phyloP scores from a whole-genome alignment of 2,888 invertebrate species.

The Hermaeophaga mercurialis region DNA sequence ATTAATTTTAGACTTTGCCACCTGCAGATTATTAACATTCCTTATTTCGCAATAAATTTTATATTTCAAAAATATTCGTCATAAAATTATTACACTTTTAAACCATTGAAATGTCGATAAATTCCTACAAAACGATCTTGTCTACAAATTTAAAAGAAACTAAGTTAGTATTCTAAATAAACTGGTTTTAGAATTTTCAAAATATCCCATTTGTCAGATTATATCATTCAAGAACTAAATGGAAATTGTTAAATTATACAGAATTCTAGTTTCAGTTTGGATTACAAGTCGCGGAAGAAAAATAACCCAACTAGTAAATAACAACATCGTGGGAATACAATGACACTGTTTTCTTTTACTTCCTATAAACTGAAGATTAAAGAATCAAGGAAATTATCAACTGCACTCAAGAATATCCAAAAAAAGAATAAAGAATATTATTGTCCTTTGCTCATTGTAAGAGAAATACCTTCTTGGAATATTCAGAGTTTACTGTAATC shows the following conservation, averaged over 20 bases:
- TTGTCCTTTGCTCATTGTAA: too few species aligned
- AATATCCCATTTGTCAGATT: neutral
- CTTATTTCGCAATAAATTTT: too few species aligned
- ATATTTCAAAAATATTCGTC: neutral
- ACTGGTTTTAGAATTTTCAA: neutral
- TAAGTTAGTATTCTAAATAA: neutral
- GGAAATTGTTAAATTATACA: constrained; percentile 14
- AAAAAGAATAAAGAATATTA: too few species aligned
- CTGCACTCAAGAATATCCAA: neutral
- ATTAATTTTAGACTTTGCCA: too few species aligned
- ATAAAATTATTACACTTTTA: neutral
- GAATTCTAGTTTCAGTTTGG: constrained; percentile 6
- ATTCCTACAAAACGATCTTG: neutral
- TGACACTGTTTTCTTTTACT: constrained; percentile 15
- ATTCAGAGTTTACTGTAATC: too few species aligned
- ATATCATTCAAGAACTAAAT: neutral
- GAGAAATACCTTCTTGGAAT: too few species aligned
- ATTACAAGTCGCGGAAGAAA: neutral
- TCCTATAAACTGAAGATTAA: constrained; percentile 5
- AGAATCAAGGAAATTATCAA: neutral
- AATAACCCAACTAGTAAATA: constrained; percentile 5
- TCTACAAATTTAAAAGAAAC: neutral
- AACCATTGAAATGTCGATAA: neutral
- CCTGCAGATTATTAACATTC: too few species aligned
- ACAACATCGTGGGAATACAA: constrained; percentile 17